Evolutionary conservation across 2,888 invertebrate species (phyloP).

Genomic region (Tholera decimalis): DNA sequence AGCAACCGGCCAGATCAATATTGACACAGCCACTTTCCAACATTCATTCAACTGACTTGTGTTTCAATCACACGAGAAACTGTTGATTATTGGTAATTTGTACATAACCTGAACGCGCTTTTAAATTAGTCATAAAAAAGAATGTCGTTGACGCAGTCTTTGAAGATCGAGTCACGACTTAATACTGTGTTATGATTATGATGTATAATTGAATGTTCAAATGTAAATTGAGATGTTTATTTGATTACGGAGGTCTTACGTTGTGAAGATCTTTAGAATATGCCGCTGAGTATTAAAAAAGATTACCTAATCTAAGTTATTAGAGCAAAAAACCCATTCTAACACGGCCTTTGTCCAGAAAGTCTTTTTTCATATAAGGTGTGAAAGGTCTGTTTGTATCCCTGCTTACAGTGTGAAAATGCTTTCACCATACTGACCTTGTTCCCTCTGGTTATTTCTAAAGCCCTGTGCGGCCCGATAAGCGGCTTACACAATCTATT

Average conservation of each 20-base stretch:
- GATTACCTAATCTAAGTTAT: slow-evolving; percentile 22
- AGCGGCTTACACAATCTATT: slow-evolving; percentile 55
- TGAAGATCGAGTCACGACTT: slow-evolving; percentile 54
- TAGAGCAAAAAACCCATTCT: slow-evolving; percentile 13
- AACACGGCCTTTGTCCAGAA: slow-evolving; percentile 6
- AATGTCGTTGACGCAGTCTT: slow-evolving; percentile 55
- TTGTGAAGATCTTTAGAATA: slow-evolving; percentile 31
- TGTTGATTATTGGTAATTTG: slow-evolving; percentile 73
- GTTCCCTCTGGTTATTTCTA: slow-evolving; percentile 47
- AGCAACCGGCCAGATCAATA: slow-evolving; percentile 67
- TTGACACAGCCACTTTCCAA: slow-evolving; percentile 74
- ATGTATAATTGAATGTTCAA: slow-evolving; percentile 55
- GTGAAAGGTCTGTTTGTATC: slow-evolving; percentile 37
- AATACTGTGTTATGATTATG: slow-evolving; percentile 39
- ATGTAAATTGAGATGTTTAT: slow-evolving; percentile 53
- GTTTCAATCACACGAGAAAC: slow-evolving; percentile 67
- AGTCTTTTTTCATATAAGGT: slow-evolving; percentile 31
- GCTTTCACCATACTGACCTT: slow-evolving; percentile 43
- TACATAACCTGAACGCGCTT: slow-evolving; percentile 60
- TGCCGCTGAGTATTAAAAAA: slow-evolving; percentile 28
- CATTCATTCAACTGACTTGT: slow-evolving; percentile 64
- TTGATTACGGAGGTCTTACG: slow-evolving; percentile 45
- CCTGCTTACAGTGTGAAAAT: slow-evolving; percentile 44
- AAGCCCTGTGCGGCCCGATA: slow-evolving; percentile 37
- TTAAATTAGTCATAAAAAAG: slow-evolving; percentile 62